These are phyloP conservation scores for Andrena chrysosceles DNA, from an alignment of 2,888 invertebrate genomes.

Conservation along the genomic window DNA sequence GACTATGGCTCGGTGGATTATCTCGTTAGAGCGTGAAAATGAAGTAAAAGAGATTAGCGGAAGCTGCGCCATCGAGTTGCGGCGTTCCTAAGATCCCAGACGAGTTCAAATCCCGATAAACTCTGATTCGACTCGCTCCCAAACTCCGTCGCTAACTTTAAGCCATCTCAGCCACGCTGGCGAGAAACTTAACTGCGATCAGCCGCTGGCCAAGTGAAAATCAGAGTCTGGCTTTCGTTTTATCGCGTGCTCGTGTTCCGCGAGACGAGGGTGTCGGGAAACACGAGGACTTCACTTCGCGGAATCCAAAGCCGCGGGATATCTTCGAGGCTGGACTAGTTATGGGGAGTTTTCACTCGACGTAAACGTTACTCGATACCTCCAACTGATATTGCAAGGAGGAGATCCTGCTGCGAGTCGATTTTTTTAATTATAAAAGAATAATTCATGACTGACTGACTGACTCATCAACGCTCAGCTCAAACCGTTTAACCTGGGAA, in stretches of 20 bases:
- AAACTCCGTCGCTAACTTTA: background rate
- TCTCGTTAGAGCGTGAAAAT: background rate
- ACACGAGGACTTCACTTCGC: background rate
- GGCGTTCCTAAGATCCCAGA: background rate
- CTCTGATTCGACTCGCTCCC: background rate
- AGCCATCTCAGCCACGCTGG: background rate
- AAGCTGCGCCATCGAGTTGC: background rate
- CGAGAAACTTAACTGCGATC: background rate
- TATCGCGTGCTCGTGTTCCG: background rate
- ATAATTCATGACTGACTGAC: no score
- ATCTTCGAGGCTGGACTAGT: constrained; percentile 26
- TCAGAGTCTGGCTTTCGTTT: background rate
- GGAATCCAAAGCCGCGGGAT: background rate
- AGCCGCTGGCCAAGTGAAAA: background rate
- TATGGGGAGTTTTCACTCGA: background rate
- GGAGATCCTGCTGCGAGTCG: no score
- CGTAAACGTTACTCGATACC: no score
- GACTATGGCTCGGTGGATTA: background rate
- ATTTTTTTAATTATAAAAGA: no score
- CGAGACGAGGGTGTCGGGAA: background rate
- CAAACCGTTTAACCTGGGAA: no score
- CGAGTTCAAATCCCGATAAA: background rate
- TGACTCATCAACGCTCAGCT: no score
- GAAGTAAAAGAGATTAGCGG: background rate
- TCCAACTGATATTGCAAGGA: no score